Evolutionary conservation across 2,113 vertebrate species (phyloP).

Genomic region (Tonatia bakeri): DNA sequence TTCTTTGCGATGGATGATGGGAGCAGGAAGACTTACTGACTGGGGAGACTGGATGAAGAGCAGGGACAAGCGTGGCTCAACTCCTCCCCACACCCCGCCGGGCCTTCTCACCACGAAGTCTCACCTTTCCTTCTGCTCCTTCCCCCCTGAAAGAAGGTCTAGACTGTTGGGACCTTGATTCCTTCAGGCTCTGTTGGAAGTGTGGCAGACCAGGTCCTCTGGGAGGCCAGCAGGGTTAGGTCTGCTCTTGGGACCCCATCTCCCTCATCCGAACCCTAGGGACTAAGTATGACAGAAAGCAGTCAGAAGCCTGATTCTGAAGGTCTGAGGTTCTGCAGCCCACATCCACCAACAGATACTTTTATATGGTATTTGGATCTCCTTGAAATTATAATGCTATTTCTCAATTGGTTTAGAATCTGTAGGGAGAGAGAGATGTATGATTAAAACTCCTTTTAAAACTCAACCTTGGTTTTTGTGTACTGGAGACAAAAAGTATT

Average conservation of each 20-base stretch:
- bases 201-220: not conserved
- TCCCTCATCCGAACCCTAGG: not conserved
- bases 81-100: too few species aligned
- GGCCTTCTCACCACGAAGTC: not conserved
- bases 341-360: not conserved
- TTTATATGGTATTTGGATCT: not conserved
- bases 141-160: not conserved
- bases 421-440: not conserved
- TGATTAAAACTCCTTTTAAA: not conserved
- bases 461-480: not conserved
- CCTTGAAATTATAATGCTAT: not conserved
- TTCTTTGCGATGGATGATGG: not conserved
- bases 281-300: not conserved
- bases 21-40: not conserved
- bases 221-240: not conserved
- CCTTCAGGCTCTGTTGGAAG: too few species aligned
- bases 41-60: not conserved
- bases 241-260: not conserved
- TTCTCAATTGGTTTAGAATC: not conserved
- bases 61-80: too few species aligned
- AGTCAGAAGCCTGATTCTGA: not conserved
- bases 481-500: not conserved
- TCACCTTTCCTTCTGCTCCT: not conserved
- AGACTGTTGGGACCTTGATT: not conserved
- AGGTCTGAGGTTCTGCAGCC: not conserved